Evolutionary conservation across 2,888 invertebrate genomes (phyloP), one percentile per base, ranked within the genome.

Genomic region (Griposia aprilina): DNA sequence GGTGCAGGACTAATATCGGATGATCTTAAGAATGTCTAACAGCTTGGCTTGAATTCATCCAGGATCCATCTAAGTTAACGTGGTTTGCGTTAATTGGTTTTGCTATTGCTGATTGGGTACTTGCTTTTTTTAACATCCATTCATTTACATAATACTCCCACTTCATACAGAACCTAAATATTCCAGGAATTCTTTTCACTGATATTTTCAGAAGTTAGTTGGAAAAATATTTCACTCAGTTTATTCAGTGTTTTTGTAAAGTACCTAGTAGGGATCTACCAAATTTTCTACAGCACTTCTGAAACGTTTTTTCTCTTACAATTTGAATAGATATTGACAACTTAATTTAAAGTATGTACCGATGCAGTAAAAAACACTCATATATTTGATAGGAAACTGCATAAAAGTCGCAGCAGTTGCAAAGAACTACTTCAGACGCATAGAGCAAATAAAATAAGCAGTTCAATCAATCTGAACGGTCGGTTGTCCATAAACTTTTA

Each of bases 401-500:
- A 82, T 75, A 81, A 80, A 82, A 65, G 57, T 81, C 76, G 74
- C 71, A 83, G 76, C 80, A 82, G 71, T 60, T 76, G 71, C 74
- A 71, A 73, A 82, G 75, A 78, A 77, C 78, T 77, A 76, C 84
- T 88, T 83, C 88, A 82, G 92, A 90, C 92, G 90, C 90, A 84
- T 87, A 90, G 84, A 89, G 87, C 91, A 94, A 95, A 94, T 93
- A 94, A 92, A 93, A 93, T 94, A 93, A 93, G 92, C 92, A 92
- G 88, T 92, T 93, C 93, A 93, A 95, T 95, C 95, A 94, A 94
- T 94, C 92, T 91, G 90, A 90, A 89, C 90, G 88, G 88, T 88
- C 88, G 87, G 87, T 92, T 91, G 92, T 91, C 93, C 91, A 91
- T 92, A 91, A 94, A 93, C 93, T 94, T 94, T 94, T 94, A 94